Percentiles rank a stretch among this genome's conserved stretches.
phyloP scores from a whole-genome alignment of 2,113 vertebrate genomes.

The Pica pica region DNA sequence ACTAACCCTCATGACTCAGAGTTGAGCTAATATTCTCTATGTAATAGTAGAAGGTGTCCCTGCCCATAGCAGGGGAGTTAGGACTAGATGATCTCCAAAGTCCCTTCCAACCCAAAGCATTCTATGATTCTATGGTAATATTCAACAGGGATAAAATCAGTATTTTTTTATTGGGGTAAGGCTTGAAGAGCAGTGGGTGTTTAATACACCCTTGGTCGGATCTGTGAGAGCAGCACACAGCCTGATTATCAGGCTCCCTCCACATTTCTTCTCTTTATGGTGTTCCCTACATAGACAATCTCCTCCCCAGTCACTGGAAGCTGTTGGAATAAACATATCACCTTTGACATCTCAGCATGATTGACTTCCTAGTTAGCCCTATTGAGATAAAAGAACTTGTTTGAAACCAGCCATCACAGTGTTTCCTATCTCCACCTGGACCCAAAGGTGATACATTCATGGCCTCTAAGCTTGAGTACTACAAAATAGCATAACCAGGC shows the following conservation, averaged over 20 bases:
- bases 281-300: background rate
- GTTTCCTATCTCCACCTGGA: background rate
- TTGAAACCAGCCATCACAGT: background rate
- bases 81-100: background rate
- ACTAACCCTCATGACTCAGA: background rate
- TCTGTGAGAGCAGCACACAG: background rate
- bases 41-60: background rate
- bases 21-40: background rate
- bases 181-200: background rate
- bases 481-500: background rate
- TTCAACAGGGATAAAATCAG: background rate
- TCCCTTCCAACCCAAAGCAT: background rate
- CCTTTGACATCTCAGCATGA: background rate
- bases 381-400: background rate
- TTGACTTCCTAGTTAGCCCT: background rate
- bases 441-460: background rate
- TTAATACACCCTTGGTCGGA: rapidly evolving
- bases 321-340: background rate
- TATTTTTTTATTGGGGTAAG: background rate
- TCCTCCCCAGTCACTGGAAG: background rate
- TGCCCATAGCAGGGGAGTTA: background rate
- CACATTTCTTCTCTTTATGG: background rate
- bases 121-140: background rate
- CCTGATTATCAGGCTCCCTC: background rate
- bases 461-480: background rate